Evolutionary conservation across 2,113 vertebrate species (phyloP), one percentile per base, ranked within the genome.

Genomic region (Macroglossus sobrinus): DNA sequence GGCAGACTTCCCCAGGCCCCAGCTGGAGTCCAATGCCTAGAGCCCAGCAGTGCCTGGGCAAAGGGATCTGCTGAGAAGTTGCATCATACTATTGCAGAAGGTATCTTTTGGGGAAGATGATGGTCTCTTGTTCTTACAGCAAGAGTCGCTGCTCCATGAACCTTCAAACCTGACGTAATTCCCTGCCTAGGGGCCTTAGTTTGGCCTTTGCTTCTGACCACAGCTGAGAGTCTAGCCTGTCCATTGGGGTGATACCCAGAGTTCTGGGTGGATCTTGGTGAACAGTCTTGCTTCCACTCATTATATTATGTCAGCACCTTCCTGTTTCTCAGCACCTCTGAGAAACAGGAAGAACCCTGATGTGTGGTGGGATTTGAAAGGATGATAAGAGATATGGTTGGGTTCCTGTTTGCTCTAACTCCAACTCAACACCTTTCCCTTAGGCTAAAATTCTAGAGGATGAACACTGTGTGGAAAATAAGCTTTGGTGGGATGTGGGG

Each of bases 331-430:
- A 61, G 61, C 95, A n/a, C n/a, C 94, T 91, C 96, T 96, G 95
- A 96, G 95, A 96, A 97, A 97, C 97, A 96, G 96, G 95, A 97
- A 97, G 84, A 84, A 55, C 40, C 33, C 22, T 45, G 69, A 50
- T 86, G 71, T 66, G 82, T 81, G 82, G 47, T 84, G 84, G 92
- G 26, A 68, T 50, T 93, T 86, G 79, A 79, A 79, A 93, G 68
- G 38, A 43, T 12, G 96, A 95, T 96, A 93, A 96, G 78, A 68
- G 79, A 47, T 72, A 6, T 40, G 30, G 33, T 63, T 28, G 55
- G 80, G 79, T 69, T 93, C 47, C 87, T 79, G 74, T 71, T 81
- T 40, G 69, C 47, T 47, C 53, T 87, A 21, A 38, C n/a, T 69
- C 35, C 8, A n/a, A 55, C 11, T 0, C 38, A 5, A 85, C 28